These are phyloP conservation scores for Agonopterix arenella DNA, from an alignment of 2,888 invertebrate species.

Conservation along the genomic window DNA sequence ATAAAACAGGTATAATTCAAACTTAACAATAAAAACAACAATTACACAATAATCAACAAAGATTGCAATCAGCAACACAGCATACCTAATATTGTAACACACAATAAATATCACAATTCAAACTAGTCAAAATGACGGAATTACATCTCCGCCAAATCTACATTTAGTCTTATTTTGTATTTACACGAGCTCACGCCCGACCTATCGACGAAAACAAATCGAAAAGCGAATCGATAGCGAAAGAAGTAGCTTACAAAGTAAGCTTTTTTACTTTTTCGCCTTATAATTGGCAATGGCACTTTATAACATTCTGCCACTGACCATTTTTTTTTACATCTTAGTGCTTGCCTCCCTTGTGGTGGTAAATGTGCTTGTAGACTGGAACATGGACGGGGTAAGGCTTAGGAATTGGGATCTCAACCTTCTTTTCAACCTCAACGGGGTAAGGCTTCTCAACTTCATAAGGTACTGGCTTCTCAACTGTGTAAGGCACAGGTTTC, in stretches of 20 bases:
- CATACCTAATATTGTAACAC: slow-evolving; percentile 46
- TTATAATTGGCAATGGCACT: slow-evolving; percentile 1
- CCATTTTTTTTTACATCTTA: slow-evolving; percentile 24
- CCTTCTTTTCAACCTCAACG: slow-evolving; percentile 84
- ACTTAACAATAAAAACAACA: slow-evolving; percentile 53
- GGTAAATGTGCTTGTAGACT: slow-evolving; percentile 85
- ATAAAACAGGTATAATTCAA: slow-evolving; percentile 14
- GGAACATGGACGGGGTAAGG: slow-evolving; percentile 86
- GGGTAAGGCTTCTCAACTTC: slow-evolving; percentile 86
- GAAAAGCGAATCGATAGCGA: slow-evolving; percentile 11
- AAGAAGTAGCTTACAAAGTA: slow-evolving; percentile 31
- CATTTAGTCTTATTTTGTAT: slow-evolving; percentile 34
- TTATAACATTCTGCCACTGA: slow-evolving; percentile 1
- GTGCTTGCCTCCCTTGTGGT: slow-evolving; percentile 76
- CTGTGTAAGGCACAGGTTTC: slow-evolving; percentile 84
- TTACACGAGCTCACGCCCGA: slow-evolving; percentile 45
- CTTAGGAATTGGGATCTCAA: slow-evolving; percentile 82
- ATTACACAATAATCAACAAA: slow-evolving; percentile 73
- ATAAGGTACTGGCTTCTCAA: slow-evolving; percentile 83
- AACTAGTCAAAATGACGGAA: slow-evolving; percentile 50
- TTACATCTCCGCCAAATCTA: slow-evolving; percentile 55
- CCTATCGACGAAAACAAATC: slow-evolving; percentile 12
- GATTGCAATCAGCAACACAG: slow-evolving; percentile 52
- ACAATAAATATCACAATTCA: slow-evolving; percentile 73
- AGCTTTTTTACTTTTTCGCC: slow-evolving; percentile 29